Conservation (phyloP, 2,797 vertebrate species). For the Sebastes kiyomatsui region DNA sequence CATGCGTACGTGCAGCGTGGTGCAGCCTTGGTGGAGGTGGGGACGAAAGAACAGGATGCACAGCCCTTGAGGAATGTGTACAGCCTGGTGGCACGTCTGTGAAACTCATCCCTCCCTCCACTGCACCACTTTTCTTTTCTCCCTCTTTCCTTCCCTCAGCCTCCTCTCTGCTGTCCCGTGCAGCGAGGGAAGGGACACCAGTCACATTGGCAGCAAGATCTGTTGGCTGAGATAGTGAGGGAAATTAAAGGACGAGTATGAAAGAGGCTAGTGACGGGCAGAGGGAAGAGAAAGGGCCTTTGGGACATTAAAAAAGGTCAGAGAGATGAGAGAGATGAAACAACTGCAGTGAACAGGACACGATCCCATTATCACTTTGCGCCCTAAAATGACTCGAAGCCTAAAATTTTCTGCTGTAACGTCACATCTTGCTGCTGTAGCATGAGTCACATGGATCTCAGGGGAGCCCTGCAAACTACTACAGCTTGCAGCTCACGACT, state of each 20-base stretch:
- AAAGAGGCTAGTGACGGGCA: constrained; percentile 20
- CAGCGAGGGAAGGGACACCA: constrained; percentile 14
- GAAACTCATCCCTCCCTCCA: constrained; percentile 66
- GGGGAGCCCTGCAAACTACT: constrained; percentile 18
- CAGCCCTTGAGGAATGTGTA: constrained; percentile 82
- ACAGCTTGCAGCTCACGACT: constrained; percentile 23
- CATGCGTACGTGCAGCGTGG: constrained; percentile 78
- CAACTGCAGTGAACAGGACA: neutral
- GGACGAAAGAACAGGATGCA: constrained; percentile 84
- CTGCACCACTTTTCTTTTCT: constrained; percentile 12
- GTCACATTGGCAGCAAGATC: constrained; percentile 42
- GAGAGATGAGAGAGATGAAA: constrained; percentile 10
- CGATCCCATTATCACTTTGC: constrained; percentile 22
- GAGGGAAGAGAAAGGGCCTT: constrained; percentile 1
- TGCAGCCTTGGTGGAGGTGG: constrained; percentile 75
- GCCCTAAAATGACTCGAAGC: constrained; percentile 8
- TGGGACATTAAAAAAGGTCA: constrained; percentile 25
- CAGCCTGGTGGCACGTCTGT: constrained; percentile 71
- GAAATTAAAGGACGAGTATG: constrained; percentile 32
- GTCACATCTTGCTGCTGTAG: constrained; percentile 33
- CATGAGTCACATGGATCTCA: constrained; percentile 48
- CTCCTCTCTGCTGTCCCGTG: neutral
- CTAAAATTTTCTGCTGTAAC: neutral
- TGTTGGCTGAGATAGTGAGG: constrained; percentile 42
- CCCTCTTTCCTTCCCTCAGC: neutral